A percentile compares a stretch with the other conserved stretches of the same genome.
These are phyloP conservation scores for Barbus barbus DNA, from an alignment of 2,113 vertebrate species.

Conservation along the genomic window DNA sequence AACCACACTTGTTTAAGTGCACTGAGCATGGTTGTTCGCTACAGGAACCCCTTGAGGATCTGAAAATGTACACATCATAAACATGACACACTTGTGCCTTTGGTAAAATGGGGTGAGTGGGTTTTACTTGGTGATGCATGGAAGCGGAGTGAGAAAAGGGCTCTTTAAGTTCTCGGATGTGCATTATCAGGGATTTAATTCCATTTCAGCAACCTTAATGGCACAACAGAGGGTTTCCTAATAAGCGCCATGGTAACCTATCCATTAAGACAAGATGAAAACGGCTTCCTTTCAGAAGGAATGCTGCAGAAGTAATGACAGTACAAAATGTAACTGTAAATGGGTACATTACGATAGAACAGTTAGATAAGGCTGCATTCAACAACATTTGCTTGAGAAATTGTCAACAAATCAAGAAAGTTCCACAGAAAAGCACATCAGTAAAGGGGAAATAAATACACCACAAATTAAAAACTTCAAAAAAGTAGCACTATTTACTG, in stretches of 20 bases:
- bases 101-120: conserved; percentile 48
- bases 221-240: conserved; percentile 21
- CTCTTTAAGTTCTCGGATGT: conserved; percentile 44
- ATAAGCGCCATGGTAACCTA: conserved; percentile 38
- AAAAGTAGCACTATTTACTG: too few relatives aligned
- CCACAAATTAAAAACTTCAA: too few relatives aligned
- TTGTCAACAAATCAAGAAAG: background rate
- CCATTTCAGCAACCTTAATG: conserved; percentile 5
- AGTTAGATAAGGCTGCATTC: background rate
- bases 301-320: background rate
- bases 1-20: background rate
- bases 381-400: background rate
- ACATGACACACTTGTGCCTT: background rate
- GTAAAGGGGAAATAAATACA: too few relatives aligned
- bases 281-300: background rate
- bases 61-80: background rate
- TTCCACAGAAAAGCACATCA: background rate
- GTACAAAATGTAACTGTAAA: conserved; percentile 21
- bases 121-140: conserved; percentile 4
- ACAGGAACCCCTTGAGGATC: conserved; percentile 1
- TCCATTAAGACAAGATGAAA: conserved; percentile 31
- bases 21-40: background rate
- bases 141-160: conserved; percentile 49
- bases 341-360: background rate
- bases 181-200: conserved; percentile 27